Conservation (phyloP, 2,113 vertebrate genomes). For the Corythornis madagascariensis region DNA sequence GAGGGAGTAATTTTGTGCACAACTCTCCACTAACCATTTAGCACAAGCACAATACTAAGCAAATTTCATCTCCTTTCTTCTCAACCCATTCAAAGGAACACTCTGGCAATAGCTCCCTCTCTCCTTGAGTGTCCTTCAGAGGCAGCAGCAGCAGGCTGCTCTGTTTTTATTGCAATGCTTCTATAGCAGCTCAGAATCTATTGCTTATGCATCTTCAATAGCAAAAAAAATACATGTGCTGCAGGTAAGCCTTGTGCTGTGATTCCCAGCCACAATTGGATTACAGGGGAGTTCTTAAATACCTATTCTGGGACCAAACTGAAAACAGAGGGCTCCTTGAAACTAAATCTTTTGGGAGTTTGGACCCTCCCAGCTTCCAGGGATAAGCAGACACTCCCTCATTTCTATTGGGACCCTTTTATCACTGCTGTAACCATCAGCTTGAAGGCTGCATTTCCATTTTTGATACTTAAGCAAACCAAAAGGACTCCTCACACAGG, state of each 20-base stretch:
- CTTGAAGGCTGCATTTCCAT: neutral
- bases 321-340: neutral
- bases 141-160: neutral
- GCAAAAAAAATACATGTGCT: neutral
- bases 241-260: neutral
- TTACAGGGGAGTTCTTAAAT: neutral
- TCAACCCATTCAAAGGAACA: neutral
- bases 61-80: neutral
- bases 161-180: neutral
- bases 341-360: neutral
- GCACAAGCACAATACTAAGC: neutral
- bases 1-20: neutral
- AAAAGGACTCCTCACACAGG: neutral
- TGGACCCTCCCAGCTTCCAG: neutral
- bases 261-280: neutral
- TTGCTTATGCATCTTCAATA: neutral
- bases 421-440: neutral
- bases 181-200: neutral
- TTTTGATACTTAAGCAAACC: neutral
- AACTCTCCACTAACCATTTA: neutral
- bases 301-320: neutral
- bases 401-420: neutral
- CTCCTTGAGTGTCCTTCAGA: conserved; percentile 21
- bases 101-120: neutral
- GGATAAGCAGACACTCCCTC: neutral